Percentiles rank a stretch among this genome's conserved stretches.
Conservation (phyloP, 2,888 invertebrate genomes). For the Noctuana brunneofusca region DNA sequence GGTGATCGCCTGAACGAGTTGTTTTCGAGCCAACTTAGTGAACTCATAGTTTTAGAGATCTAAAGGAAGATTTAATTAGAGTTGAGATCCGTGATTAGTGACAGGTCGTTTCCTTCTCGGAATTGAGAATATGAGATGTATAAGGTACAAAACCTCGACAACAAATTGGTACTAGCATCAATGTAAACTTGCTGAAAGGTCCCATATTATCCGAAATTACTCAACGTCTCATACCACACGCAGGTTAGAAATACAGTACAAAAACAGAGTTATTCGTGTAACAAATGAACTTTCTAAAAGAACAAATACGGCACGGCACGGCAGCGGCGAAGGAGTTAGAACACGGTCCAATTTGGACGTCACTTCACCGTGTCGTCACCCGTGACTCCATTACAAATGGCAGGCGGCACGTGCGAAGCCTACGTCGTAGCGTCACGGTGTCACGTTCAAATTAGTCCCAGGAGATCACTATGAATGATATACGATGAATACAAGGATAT, state of each 20-base stretch:
- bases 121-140: too few relatives aligned
- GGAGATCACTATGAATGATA: neutral
- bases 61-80: too few relatives aligned
- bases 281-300: neutral
- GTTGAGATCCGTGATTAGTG: too few relatives aligned
- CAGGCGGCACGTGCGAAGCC: conserved; percentile 5
- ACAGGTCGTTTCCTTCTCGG: too few relatives aligned
- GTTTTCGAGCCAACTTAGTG: too few relatives aligned
- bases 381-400: conserved; percentile 10
- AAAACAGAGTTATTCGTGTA: neutral
- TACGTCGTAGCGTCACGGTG: neutral
- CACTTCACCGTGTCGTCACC: conserved; percentile 1
- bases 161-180: too few relatives aligned
- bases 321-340: neutral
- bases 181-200: too few relatives aligned
- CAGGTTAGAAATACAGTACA: neutral
- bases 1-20: too few relatives aligned
- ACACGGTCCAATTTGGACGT: conserved; percentile 6
- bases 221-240: too few relatives aligned
- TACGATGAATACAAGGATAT: neutral
- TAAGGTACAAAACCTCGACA: too few relatives aligned
- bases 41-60: too few relatives aligned
- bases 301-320: conserved; percentile 4
- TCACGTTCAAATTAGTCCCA: conserved; percentile 4
- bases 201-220: too few relatives aligned